Evolutionary conservation across 1,140 invertebrate species (phyloP), one percentile per base, ranked within the genome.

Genomic region (Leptopilina clavipes): DNA sequence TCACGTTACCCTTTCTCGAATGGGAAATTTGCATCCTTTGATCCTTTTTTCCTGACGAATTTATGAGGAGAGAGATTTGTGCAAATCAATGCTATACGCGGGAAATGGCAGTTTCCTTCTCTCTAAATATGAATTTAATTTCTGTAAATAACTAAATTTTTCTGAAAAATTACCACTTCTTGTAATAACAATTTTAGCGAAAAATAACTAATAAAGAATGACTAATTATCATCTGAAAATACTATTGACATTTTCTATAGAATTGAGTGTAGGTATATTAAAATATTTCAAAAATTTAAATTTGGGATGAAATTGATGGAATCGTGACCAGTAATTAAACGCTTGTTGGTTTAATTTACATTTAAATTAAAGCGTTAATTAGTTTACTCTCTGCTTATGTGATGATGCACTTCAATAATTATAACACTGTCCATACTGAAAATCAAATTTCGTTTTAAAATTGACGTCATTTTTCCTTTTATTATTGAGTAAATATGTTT

Each of bases 1-100:
- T 65, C 59, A 65, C 25, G 25, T 65, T 65, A 65, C 59, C 59
- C 12, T 31, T 37, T n/a, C 22, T 65, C 25, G 6, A 40, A 31
- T 12, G 25, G 3, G n/a, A 31, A 65, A 65, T 65, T 65, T 65
- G 59, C 59, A 65, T 65, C 19, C 59, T 22, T 22, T 37, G 10
- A 65, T 65, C 25, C 25, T 65, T 31, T 40, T 40, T 65, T 65
- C 25, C 22, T 65, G 59, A 37, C 22, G 59, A 65, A 65, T 65
- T 65, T 31, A n/a, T 65, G 25, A 19, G 54, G 14, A 25, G 59
- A 14, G 59, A 31, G 25, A 65, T 31, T 25, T 65, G 11, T 65
- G 59, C 25, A 65, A 31, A 65, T 65, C 22, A 7, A 31, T 31
- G 14, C 7, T 40, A 31, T 3, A 59, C n/a, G 25, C 11, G 14